Evolutionary conservation across 1,140 invertebrate genomes (phyloP), one percentile per base, ranked within the genome.

Genomic region (Meloidogyne hapla): DNA sequence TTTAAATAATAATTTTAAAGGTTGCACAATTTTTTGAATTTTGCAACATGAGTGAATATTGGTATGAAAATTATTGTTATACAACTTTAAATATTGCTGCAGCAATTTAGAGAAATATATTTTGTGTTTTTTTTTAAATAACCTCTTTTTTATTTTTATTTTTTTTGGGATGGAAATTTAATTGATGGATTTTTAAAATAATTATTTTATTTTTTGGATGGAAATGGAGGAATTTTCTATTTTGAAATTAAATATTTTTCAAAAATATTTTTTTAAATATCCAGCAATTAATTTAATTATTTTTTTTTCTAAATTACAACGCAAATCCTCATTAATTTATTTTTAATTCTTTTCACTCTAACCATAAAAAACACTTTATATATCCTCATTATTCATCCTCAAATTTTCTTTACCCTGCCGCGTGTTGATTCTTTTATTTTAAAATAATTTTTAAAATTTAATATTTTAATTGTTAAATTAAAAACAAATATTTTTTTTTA

Each of bases 21-120:
- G 70, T 77, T 13, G 61, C 76, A 33, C 69, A 77, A 45, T 68
- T 77, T 21, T 77, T 77, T 73, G 76, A 77, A 25, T 77, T 77
- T 48, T 72, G 76, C 40, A 74, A 77, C 38, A 76, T 77, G 76
- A 64, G 48, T 56, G 61, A 77, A 33, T 77, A 65, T 74, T 74
- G 73, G 73, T 69, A 69, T 33, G 68, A 69, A 5, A 25, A 69
- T 25, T 33, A 38, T 26, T 69, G 68, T 69, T 69, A 69, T 61
- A 42, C 68, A 33, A 45, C 26, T 15, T 25, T 61, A 25, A 69
- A 69, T 69, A 38, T 69, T 42, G 33, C 65, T 42, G 15, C 15
- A 25, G 65, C 65, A 42, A 25, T 56, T 56, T 56, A 56, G 15
- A 18, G 4, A 18, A 48, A 10, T 12, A 42, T 42, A 5, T 5